These are phyloP conservation scores for Sebastolobus alascanus DNA, from an alignment of 2,797 vertebrate genomes.

Conservation along the genomic window DNA sequence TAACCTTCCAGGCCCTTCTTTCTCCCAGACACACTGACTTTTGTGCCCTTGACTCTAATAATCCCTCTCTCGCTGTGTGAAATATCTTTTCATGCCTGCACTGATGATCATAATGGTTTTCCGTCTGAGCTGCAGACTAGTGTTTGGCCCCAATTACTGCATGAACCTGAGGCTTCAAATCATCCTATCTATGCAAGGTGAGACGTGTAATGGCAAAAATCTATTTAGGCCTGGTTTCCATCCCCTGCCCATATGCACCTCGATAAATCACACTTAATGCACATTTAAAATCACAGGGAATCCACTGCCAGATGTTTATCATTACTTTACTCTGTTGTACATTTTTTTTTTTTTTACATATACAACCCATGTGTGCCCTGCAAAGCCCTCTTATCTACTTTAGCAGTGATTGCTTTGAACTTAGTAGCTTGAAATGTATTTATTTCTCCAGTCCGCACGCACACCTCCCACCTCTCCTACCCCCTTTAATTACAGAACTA, in stretches of 20 bases:
- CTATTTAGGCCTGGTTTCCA: slow-evolving; percentile 69
- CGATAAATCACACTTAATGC: slow-evolving; percentile 74
- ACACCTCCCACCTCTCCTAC: background rate
- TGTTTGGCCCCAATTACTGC: slow-evolving; percentile 82
- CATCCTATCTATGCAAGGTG: slow-evolving; percentile 79
- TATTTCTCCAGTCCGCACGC: slow-evolving; percentile 5
- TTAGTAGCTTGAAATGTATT: slow-evolving; percentile 22
- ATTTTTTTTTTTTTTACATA: slow-evolving; percentile 31
- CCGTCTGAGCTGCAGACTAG: slow-evolving; percentile 74
- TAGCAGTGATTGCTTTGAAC: slow-evolving; percentile 38
- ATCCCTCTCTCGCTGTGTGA: slow-evolving; percentile 74
- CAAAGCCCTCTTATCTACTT: slow-evolving; percentile 32
- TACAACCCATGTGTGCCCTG: slow-evolving; percentile 18
- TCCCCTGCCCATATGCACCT: slow-evolving; percentile 46
- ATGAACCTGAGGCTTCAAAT: slow-evolving; percentile 79
- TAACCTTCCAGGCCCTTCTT: slow-evolving; percentile 69
- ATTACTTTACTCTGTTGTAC: slow-evolving; percentile 52
- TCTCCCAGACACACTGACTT: slow-evolving; percentile 73
- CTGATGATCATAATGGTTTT: slow-evolving; percentile 82
- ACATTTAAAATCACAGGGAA: slow-evolving; percentile 68
- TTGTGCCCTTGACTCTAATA: slow-evolving; percentile 81
- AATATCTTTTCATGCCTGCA: slow-evolving; percentile 79
- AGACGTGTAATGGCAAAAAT: slow-evolving; percentile 76
- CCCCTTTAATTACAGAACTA: slow-evolving; percentile 27
- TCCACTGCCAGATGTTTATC: slow-evolving; percentile 67